Conservation (phyloP, 2,888 invertebrate genomes). For the Aricia artaxerxes region DNA sequence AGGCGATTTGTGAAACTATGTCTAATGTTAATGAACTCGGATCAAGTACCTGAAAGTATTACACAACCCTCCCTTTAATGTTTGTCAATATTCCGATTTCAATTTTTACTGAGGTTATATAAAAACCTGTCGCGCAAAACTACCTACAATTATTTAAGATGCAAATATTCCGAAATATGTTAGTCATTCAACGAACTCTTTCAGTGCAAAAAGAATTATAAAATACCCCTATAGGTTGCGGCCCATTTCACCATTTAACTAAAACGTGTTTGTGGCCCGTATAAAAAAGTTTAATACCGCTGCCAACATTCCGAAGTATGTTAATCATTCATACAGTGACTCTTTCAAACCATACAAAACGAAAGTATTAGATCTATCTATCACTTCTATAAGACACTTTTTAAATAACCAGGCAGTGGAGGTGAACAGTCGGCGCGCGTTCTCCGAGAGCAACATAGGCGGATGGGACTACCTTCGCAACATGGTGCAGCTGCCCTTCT, state of each 20-base stretch:
- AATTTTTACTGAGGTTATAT: not conserved
- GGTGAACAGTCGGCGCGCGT: slow-evolving; percentile 91
- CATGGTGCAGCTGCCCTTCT: slow-evolving; percentile 98
- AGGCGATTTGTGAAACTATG: not conserved
- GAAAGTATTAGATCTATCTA: not conserved
- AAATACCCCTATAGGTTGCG: too few species aligned
- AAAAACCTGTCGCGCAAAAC: too few species aligned
- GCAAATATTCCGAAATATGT: too few species aligned
- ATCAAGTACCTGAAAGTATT: not conserved
- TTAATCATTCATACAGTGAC: not conserved
- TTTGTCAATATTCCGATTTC: not conserved
- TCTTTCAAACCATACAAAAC: not conserved
- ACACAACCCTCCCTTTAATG: not conserved
- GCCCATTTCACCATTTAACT: too few species aligned
- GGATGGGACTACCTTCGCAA: slow-evolving; percentile 97
- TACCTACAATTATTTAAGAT: too few species aligned
- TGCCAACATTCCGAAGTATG: not conserved
- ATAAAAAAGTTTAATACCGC: too few species aligned
- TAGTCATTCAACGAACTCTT: too few species aligned
- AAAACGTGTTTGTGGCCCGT: too few species aligned
- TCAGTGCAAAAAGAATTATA: too few species aligned
- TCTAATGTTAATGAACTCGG: not conserved
- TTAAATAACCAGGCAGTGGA: slow-evolving; percentile 88
- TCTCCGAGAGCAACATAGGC: slow-evolving; percentile 95
- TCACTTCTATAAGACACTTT: not conserved